phyloP scores from a whole-genome alignment of 1,140 invertebrate genomes.

The Dendrolimus punctatus region DNA sequence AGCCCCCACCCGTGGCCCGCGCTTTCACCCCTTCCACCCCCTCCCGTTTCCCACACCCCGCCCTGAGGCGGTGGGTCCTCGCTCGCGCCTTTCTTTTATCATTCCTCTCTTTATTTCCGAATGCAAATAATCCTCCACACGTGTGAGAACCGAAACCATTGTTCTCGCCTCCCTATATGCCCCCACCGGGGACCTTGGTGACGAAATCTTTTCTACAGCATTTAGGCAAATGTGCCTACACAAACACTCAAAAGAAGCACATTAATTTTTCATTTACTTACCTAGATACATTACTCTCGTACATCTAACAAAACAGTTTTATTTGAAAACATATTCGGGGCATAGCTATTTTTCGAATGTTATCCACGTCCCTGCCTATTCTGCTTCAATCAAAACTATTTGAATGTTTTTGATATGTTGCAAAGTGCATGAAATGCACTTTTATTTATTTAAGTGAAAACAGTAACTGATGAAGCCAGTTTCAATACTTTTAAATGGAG shows the following conservation, averaged over 20 bases:
- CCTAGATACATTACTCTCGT: not conserved
- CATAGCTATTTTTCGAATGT: too few relatives aligned
- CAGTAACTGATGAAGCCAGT: too few relatives aligned
- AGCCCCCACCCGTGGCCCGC: conserved; percentile 41
- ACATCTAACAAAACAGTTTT: too few relatives aligned
- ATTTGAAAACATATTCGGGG: too few relatives aligned
- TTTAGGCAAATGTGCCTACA: conserved; percentile 59
- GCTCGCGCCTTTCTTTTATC: conserved; percentile 72
- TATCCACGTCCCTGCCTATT: too few relatives aligned
- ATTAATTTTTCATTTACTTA: conserved; percentile 29
- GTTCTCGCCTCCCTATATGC: conserved; percentile 59
- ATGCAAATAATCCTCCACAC: conserved; percentile 74
- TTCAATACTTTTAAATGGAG: too few relatives aligned
- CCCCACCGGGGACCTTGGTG: conserved; percentile 62
- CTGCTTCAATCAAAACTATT: too few relatives aligned
- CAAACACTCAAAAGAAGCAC: conserved; percentile 13
- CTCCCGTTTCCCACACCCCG: conserved; percentile 42
- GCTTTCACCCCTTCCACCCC: conserved; percentile 17
- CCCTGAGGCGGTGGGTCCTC: conserved; percentile 58
- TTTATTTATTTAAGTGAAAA: too few relatives aligned
- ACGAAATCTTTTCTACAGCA: conserved; percentile 67
- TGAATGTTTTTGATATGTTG: too few relatives aligned
- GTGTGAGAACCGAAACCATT: conserved; percentile 73
- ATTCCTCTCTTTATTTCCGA: conserved; percentile 74
- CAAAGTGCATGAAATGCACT: too few relatives aligned